Evolutionary conservation across 2,888 invertebrate species (phyloP).

Genomic region (Ectropis crepuscularia): DNA sequence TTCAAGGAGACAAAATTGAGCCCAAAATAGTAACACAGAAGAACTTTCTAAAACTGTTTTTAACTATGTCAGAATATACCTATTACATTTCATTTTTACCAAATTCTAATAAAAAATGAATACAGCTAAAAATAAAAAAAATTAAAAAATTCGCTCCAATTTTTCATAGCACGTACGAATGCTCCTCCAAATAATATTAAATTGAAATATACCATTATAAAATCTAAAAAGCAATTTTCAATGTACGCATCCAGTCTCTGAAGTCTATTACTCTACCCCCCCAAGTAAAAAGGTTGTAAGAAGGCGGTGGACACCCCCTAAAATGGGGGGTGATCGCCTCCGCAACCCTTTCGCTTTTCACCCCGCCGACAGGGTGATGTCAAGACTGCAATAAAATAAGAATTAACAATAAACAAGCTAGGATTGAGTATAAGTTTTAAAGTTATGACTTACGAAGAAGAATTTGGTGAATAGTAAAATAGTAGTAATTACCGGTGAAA

Average conservation of each 20-base stretch:
- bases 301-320: constrained; percentile 79
- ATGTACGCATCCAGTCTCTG: constrained; percentile 64
- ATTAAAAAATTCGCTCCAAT: not conserved
- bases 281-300: constrained; percentile 84
- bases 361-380: constrained; percentile 77
- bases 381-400: constrained; percentile 46
- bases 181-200: constrained; percentile 38
- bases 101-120: not conserved
- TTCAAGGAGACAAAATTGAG: too few species aligned
- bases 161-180: constrained; percentile 25
- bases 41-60: too few species aligned
- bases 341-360: constrained; percentile 85
- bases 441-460: not conserved
- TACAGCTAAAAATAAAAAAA: not conserved
- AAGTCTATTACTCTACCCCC: constrained; percentile 74
- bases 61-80: not conserved
- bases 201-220: constrained; percentile 46
- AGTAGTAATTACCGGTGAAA: not conserved
- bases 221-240: constrained; percentile 46
- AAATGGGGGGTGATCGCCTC: constrained; percentile 74
- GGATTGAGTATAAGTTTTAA: constrained; percentile 9
- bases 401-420: constrained; percentile 22
- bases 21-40: too few species aligned
- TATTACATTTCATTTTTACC: not conserved
- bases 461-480: not conserved